Percentiles rank a stretch among this genome's conserved stretches.
These are phyloP conservation scores for Dunckerocampus dactyliophorus DNA, from an alignment of 2,113 vertebrate genomes.

Conservation along the genomic window DNA sequence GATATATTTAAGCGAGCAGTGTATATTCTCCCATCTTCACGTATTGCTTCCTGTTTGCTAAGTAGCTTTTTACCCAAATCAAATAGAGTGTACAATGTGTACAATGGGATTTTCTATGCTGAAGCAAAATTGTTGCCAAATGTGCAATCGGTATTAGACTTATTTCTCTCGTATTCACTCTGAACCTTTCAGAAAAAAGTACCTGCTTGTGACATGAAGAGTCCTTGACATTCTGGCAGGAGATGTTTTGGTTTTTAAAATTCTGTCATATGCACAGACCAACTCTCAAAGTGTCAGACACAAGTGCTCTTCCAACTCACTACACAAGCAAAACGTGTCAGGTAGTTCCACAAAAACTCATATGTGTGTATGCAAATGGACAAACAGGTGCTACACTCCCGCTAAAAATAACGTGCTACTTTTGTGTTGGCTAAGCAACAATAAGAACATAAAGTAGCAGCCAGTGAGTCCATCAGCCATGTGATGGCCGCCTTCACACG, in stretches of 20 bases:
- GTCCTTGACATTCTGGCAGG: background rate
- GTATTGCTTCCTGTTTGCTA: too few species aligned
- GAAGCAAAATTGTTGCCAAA: too few species aligned
- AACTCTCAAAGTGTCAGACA: slow-evolving; percentile 1
- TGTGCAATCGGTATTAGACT: too few species aligned
- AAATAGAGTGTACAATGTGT: too few species aligned
- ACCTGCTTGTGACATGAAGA: slow-evolving; percentile 17
- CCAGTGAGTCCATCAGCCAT: slow-evolving; percentile 30
- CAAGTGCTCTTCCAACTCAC: background rate
- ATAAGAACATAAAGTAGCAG: slow-evolving; percentile 2
- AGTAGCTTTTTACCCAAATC: too few species aligned
- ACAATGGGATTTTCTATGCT: too few species aligned
- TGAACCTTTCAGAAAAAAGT: background rate
- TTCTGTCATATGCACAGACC: background rate
- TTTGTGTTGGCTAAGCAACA: background rate
- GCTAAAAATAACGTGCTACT: background rate
- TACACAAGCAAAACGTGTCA: too few species aligned
- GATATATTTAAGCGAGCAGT: too few species aligned
- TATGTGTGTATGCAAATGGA: background rate
- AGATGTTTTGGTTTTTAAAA: slow-evolving; percentile 1
- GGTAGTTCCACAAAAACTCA: background rate
- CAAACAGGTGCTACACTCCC: background rate
- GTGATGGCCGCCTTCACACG: slow-evolving; percentile 16
- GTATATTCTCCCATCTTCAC: too few species aligned
- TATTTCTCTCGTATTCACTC: too few species aligned